phyloP scores from a whole-genome alignment of 2,113 vertebrate species.

The Collichthys lucidus region DNA sequence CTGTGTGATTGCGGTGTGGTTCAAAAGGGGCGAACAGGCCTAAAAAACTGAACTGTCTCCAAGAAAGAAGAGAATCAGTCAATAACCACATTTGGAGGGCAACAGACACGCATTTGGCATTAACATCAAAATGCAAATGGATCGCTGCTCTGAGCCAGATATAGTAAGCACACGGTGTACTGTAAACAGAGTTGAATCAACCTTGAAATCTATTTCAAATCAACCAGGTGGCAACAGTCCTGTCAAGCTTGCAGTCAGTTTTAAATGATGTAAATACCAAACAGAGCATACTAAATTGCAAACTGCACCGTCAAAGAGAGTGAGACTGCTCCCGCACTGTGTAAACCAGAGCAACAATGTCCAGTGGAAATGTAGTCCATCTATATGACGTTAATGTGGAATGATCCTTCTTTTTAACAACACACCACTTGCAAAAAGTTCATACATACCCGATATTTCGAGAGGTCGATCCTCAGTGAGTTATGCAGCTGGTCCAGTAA shows the following conservation, averaged over 20 bases:
- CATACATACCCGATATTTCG: constrained; percentile 95
- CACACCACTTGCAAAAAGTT: constrained; percentile 7
- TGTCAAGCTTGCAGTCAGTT: neutral
- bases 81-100: neutral
- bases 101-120: constrained; percentile 18
- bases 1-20: neutral
- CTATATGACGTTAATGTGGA: neutral
- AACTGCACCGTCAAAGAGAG: neutral
- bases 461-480: constrained; percentile 97
- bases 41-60: neutral
- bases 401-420: neutral
- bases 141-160: constrained; percentile 11
- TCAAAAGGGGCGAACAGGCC: neutral
- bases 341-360: neutral
- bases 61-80: constrained; percentile 12
- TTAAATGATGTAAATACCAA: neutral
- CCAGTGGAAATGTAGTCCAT: neutral
- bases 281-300: neutral
- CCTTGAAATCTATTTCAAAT: constrained; percentile 7
- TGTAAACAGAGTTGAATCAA: constrained; percentile 20
- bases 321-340: neutral
- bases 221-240: neutral
- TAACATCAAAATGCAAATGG: constrained; percentile 4
- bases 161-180: constrained; percentile 10
- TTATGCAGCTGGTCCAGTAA: constrained; percentile 98